Base-by-base conservation (phyloP, 2,113 vertebrate species). In the Aspidoscelis tigris region DNA sequence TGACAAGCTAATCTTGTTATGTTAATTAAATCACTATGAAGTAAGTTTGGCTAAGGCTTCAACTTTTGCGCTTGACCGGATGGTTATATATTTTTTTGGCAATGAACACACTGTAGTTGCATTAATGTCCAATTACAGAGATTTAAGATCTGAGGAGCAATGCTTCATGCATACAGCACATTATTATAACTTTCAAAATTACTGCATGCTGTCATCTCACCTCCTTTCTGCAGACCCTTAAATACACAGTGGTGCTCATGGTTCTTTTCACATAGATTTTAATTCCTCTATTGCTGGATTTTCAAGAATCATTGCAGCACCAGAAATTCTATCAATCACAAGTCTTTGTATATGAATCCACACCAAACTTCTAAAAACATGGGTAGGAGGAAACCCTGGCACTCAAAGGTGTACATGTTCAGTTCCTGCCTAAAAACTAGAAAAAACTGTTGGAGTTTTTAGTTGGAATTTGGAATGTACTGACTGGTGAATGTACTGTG, bases 31-130 rank as follows among this genome's bases (percentile, higher is more conserved):
- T 43, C 20, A 72, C 0, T 53, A 7, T 66, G 43, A 4, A 14
- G n/a, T 50, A 79, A 61, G 41, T 11, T 16, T 10, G 26, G 39
- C 16, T 79, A 72, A 61, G 7, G 26, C 50, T 84, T 73, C 41
- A 74, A 26, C 12, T n/a, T 72, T 39, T 73, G 70, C 33, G 20
- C 16, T 47, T 14, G 21, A 10, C 41, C 21, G 39, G 44, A 8
- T 14, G 24, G 53, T 24, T 26, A 66, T 21, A 2, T 72, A 77
- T 47, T 81, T 89, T 68, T 86, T 86, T 76, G 88, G 86, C 65
- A 80, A 76, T 84, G 20, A 82, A 69, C 22, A 82, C 24, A 76
- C 7, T 44, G 0, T 24, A 43, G 84, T 69, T 87, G 74, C 2
- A 2, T 71, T 22, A 86, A 86, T 81, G 89, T 47, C 66, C 76